Percentiles rank a stretch among this genome's conserved stretches.
phyloP scores from a whole-genome alignment of 2,113 vertebrate species.

The Sprattus sprattus region DNA sequence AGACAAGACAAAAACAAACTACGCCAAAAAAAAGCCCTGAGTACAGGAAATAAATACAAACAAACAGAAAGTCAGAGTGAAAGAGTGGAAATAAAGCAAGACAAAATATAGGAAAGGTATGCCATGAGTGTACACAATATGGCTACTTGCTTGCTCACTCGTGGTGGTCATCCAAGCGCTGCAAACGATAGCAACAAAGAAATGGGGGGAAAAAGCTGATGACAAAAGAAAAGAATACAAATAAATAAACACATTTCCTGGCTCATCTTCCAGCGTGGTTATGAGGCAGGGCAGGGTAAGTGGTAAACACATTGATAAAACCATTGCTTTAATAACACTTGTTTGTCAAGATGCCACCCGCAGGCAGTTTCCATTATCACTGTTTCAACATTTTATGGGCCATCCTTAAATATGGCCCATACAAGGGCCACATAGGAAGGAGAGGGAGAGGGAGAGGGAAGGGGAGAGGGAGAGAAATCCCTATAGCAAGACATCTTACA shows the following conservation, averaged over 20 bases:
- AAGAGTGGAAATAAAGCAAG: not conserved
- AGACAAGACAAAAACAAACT: not conserved
- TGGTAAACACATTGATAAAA: slow-evolving; percentile 72
- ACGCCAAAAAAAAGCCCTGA: not conserved
- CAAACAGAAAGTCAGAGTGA: not conserved
- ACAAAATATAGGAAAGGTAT: not conserved
- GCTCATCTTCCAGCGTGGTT: slow-evolving; percentile 22
- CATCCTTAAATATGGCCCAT: slow-evolving; percentile 64
- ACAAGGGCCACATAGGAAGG: slow-evolving; percentile 20
- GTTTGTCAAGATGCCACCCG: slow-evolving; percentile 72
- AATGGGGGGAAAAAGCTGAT: not conserved
- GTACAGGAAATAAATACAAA: not conserved
- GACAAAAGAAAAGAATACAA: not conserved
- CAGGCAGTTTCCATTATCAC: slow-evolving; percentile 64
- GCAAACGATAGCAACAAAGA: not conserved
- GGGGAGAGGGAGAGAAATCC: slow-evolving; percentile 16
- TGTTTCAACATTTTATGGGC: slow-evolving; percentile 68
- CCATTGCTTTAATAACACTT: slow-evolving; percentile 74
- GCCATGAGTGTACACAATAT: not conserved
- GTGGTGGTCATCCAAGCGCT: not conserved
- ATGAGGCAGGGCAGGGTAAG: slow-evolving; percentile 33
- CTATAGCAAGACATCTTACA: not conserved
- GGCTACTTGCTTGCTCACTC: not conserved
- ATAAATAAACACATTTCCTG: slow-evolving; percentile 5
- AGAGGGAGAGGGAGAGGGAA: slow-evolving; percentile 28